Conservation (phyloP, 37 sponge, comb jelly and placozoan genomes). For the Bolinopsis microptera region DNA sequence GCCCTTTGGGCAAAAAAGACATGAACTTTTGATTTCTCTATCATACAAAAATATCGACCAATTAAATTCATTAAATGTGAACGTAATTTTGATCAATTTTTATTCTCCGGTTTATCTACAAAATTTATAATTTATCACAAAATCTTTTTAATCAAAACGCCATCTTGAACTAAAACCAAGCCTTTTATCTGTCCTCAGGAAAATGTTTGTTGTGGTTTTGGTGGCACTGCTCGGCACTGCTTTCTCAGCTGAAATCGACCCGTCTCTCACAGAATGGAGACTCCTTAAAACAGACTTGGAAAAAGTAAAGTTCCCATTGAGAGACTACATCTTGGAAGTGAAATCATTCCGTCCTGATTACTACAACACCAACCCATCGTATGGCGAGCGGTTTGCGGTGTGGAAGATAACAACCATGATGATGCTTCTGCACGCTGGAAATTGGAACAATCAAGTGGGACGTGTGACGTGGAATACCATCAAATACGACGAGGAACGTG, state of each 20-base stretch:
- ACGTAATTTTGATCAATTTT: no score
- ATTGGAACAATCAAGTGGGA: neutral
- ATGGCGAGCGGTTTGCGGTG: neutral
- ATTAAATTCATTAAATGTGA: no score
- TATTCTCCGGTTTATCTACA: no score
- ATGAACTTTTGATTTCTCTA: no score
- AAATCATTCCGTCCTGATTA: neutral
- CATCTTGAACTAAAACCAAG: no score
- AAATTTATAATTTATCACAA: no score
- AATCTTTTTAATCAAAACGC: no score
- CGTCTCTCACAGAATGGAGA: neutral
- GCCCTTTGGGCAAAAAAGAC: no score
- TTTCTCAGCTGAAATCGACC: neutral
- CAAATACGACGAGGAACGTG: neutral
- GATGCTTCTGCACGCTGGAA: neutral
- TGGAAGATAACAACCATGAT: neutral
- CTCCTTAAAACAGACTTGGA: neutral
- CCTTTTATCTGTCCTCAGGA: no score
- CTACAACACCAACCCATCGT: neutral
- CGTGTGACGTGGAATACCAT: neutral
- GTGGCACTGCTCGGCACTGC: neutral
- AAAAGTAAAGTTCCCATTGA: neutral
- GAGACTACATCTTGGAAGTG: conserved; percentile 21
- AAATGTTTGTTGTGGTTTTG: no score
- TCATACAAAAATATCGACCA: no score